Evolutionary conservation across 2,113 vertebrate species (phyloP), one percentile per base, ranked within the genome.

Genomic region (Fulmarus glacialis): DNA sequence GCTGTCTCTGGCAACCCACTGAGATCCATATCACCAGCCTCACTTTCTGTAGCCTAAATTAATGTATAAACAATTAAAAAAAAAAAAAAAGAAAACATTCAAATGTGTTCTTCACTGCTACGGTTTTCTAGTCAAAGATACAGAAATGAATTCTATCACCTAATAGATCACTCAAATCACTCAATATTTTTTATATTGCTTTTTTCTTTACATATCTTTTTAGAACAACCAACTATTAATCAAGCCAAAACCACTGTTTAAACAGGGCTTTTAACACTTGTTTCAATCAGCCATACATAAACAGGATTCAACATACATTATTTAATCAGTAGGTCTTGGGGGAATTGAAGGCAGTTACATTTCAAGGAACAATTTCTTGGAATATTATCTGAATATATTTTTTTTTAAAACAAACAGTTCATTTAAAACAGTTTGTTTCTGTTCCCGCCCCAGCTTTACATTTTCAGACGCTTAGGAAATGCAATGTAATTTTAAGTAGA

Each of bases 21-120:
- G 93, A 99, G 98, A 98, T 99, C 99, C 99, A 99, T 99, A 98
- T 99, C 99, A 81, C 99, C 99, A 59, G 99, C 98, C 96, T 99
- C 99, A 97, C 99, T 99, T 98, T 99, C 99, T 74, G 99, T 99
- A 98, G 99, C 99, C 99, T 99, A 89, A 62, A 96, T 81, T 89
- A 4, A 90, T 4, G 23, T 6, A 93, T 23, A 74, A 92, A 88
- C 12, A 63, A 50, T 82, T 52, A 50, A 70, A 15, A 92, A 90
- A 87, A 34, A 74, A 3, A 12, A 45, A 32, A 15, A 24, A 40
- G 40, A 15, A 6, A 21, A 64, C 5, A 67, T 74, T 81, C 21
- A 68, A 34, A 63, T 20, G 3, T 24, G 38, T 53, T 70, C 36
- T 75, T 68, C 36, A 60, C 19, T 71, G 45, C 24, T 80, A 63